Evolutionary conservation across 2,888 invertebrate species (phyloP), one percentile per base, ranked within the genome.

Genomic region (Drosophila sordidula): DNA sequence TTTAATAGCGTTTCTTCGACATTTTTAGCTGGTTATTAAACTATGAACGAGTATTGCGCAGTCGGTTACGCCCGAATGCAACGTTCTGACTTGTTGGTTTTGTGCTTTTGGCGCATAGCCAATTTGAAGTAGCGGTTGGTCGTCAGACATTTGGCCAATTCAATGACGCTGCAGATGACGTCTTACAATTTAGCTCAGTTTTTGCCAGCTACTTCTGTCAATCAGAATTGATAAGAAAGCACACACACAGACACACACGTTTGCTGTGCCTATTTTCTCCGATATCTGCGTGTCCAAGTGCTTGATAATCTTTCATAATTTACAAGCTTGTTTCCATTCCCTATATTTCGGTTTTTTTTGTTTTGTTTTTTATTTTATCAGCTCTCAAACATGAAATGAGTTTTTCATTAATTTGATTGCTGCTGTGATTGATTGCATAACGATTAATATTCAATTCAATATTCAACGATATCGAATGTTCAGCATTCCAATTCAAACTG

Each of bases 331-430:
- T 42, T 62, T 55, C 50, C 29, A 62, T 50, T 38, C 29, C 12
- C 54, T 38, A 47, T 50, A 49, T 62, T 54, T 55, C 9, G n/a
- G 36, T 16, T 36, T 9, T 25, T 6, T 25, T 26, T n/a, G 5
- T n/a, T 1, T 6, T 25, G 9, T 26, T 45, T 58, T 58, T 6
- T 25, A 14, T 26, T 45, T 58, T 58, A 50, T 64, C 58, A 45
- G 58, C 45, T 45, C 6, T 22, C 54, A 58, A 56, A 52, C 63
- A 67, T 44, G 39, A 64, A 59, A 71, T 64, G 64, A 59, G 63
- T 64, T 71, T 70, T 52, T 64, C 64, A 71, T 71, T 70, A 64
- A 59, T 71, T 71, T 72, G 66, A 72, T 72, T 77, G 58, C 61
- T 34, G 45, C 29, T 54, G 32, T 78, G 67, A 75, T 65, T 58